Evolutionary conservation across 2,797 vertebrate genomes (phyloP).

Genomic region (Lophotriccus pileatus): DNA sequence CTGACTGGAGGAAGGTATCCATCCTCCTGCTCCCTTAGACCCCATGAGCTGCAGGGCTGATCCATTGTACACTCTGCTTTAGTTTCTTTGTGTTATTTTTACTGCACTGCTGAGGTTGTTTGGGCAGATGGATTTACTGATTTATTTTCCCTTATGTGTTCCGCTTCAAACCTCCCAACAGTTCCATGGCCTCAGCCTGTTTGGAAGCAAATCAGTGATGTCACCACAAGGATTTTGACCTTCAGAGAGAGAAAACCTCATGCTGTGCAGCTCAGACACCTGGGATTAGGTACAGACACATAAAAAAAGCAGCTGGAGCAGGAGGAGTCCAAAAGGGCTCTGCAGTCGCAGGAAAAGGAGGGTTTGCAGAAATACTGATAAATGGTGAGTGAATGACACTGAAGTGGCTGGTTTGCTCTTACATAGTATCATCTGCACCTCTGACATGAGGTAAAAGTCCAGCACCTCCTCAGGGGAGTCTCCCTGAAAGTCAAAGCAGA

Average conservation of each 20-base stretch:
- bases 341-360: background rate
- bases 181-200: background rate
- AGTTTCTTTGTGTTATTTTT: background rate
- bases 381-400: background rate
- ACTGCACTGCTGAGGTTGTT: background rate
- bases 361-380: background rate
- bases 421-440: background rate
- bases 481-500: background rate
- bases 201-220: background rate
- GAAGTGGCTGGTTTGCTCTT: background rate
- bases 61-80: background rate
- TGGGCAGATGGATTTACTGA: background rate
- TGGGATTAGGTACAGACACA: background rate
- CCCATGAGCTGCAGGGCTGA: background rate
- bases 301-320: background rate
- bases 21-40: background rate
- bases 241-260: background rate
- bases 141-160: conserved; percentile 3
- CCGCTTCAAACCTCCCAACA: background rate
- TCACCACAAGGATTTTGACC: background rate
- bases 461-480: background rate
- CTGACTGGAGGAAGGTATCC: background rate
- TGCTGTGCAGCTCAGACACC: background rate
- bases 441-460: background rate
- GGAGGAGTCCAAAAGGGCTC: background rate